Percentiles rank a stretch among this genome's conserved stretches.
phyloP scores from a whole-genome alignment of 1,140 invertebrate genomes.

The Goniozus legneri region DNA sequence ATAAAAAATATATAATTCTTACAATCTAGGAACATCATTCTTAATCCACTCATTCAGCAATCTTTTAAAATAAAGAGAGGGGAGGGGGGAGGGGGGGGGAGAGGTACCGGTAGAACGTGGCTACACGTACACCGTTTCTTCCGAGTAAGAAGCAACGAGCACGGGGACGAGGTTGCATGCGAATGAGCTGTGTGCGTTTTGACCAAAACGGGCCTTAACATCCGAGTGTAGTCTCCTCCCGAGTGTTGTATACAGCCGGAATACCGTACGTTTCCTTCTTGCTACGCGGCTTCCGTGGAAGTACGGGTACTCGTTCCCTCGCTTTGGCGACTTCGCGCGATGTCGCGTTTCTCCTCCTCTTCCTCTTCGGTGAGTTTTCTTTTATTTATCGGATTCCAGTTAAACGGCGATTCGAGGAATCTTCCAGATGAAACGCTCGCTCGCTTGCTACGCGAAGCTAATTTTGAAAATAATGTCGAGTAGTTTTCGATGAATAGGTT shows the following conservation, averaged over 20 bases:
- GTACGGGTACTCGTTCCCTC: slow-evolving; percentile 21
- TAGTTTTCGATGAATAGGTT: no score
- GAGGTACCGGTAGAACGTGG: slow-evolving; percentile 9
- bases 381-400: slow-evolving; percentile 12
- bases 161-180: slow-evolving; percentile 37
- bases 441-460: slow-evolving; percentile 14
- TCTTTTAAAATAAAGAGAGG: slow-evolving; percentile 2
- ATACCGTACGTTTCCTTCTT: slow-evolving; percentile 30
- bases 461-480: slow-evolving; percentile 7
- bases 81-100: not conserved
- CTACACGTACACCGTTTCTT: slow-evolving; percentile 26
- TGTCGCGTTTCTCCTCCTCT: not conserved
- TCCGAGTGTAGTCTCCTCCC: no score
- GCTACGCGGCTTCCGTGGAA: slow-evolving; percentile 27
- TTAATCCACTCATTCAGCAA: no score
- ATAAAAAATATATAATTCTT: no score
- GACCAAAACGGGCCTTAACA: slow-evolving; percentile 34
- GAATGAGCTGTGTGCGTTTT: slow-evolving; percentile 34
- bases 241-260: no score
- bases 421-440: slow-evolving; percentile 9
- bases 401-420: slow-evolving; percentile 22
- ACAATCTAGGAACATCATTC: no score
- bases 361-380: no score
- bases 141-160: slow-evolving; percentile 33
- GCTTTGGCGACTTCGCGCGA: slow-evolving; percentile 19